Conservation (phyloP, 2,888 invertebrate species). For the Coenonympha glycerion region DNA sequence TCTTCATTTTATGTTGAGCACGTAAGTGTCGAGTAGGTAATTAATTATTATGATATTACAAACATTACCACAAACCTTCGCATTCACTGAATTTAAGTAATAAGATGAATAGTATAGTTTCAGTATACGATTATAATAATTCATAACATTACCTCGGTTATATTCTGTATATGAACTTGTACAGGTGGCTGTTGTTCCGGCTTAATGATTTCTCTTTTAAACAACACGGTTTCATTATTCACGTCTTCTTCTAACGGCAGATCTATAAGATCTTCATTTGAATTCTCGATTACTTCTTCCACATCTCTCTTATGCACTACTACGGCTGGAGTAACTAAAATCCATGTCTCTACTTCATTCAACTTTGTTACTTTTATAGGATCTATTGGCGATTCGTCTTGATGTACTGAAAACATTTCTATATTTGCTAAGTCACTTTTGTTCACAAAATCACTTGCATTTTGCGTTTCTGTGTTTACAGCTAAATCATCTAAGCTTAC, state of each 20-base stretch:
- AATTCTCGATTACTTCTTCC: constrained; percentile 37
- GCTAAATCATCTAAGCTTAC: constrained; percentile 27
- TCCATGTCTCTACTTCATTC: constrained; percentile 56
- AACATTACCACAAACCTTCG: no score
- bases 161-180: constrained; percentile 80
- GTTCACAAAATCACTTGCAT: constrained; percentile 15
- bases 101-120: no score
- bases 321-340: constrained; percentile 57
- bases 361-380: constrained; percentile 48
- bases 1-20: not conserved
- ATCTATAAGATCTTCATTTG: constrained; percentile 55
- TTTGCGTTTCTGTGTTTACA: constrained; percentile 21
- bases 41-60: no score
- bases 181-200: constrained; percentile 76
- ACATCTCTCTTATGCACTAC: constrained; percentile 55
- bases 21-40: no score
- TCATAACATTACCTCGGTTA: constrained; percentile 60
- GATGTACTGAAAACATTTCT: constrained; percentile 39
- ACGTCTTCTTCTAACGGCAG: constrained; percentile 58
- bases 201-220: constrained; percentile 65
- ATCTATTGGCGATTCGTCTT: constrained; percentile 32
- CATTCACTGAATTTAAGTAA: no score
- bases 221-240: constrained; percentile 55
- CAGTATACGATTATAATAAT: no score
- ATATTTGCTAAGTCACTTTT: constrained; percentile 30